Percentiles rank a stretch among this genome's conserved stretches.
Conservation (phyloP, 23 tunicate species). For the Botrylloides violaceus region DNA sequence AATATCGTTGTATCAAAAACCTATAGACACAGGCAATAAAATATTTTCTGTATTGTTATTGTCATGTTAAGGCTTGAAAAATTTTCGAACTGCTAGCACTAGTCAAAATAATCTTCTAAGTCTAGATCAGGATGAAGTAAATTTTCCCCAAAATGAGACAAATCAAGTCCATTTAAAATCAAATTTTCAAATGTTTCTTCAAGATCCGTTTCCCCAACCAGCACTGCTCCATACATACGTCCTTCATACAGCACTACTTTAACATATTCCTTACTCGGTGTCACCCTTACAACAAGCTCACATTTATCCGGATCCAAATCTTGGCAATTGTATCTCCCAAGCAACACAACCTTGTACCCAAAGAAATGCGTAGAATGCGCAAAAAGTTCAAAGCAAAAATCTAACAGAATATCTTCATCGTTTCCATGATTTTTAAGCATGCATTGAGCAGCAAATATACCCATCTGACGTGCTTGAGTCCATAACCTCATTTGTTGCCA, state of each 20-base stretch:
- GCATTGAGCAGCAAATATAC: slow-evolving; percentile 71
- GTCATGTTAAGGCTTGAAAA: too few relatives aligned
- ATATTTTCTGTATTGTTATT: too few relatives aligned
- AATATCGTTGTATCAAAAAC: too few relatives aligned
- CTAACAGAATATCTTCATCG: slow-evolving; percentile 18
- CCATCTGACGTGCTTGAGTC: slow-evolving; percentile 95
- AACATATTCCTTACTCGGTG: slow-evolving; percentile 50
- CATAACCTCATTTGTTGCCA: slow-evolving; percentile 89
- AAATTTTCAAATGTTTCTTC: slow-evolving; percentile 96
- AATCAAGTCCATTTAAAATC: slow-evolving; percentile 71
- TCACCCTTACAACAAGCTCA: slow-evolving; percentile 45
- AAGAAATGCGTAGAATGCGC: slow-evolving; percentile 73
- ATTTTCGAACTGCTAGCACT: neutral
- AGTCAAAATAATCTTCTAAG: slow-evolving; percentile 85
- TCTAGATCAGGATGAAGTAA: slow-evolving; percentile 74
- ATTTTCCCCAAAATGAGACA: slow-evolving; percentile 47
- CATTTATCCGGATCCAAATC: slow-evolving; percentile 22
- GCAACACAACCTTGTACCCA: slow-evolving; percentile 52
- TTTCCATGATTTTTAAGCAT: slow-evolving; percentile 36
- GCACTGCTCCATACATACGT: slow-evolving; percentile 75
- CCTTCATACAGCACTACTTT: slow-evolving; percentile 68
- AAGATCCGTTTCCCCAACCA: slow-evolving; percentile 81
- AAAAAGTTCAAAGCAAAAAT: slow-evolving; percentile 80
- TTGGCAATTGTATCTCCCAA: slow-evolving; percentile 68
- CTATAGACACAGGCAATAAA: too few relatives aligned